Base-by-base conservation (phyloP, 2,113 vertebrate species). In the Mixornis gularis region DNA sequence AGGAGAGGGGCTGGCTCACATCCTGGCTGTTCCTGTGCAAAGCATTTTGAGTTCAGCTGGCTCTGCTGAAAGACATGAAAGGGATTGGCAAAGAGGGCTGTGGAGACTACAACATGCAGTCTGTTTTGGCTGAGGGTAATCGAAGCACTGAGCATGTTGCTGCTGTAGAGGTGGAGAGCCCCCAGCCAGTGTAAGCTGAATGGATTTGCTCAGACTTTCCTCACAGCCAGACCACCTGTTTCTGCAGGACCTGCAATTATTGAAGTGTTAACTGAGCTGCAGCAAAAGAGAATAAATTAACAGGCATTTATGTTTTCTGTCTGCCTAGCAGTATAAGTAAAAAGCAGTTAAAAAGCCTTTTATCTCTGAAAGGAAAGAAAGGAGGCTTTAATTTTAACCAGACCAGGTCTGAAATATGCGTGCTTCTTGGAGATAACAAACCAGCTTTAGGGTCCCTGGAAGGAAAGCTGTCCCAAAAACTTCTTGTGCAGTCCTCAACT, bases 351-450 rank as follows among this genome's bases (percentile, higher is more conserved):
- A 74, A 84, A 86, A 78, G 6, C 2, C n/a, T 49, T 87, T 87
- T 62, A 63, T 43, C 32, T 71, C 25, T 77, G 74, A 65, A 69
- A 64, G 30, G 24, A 63, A 92, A 21, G 38, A 70, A 65, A 43
- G 6, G 22, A 68, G 5, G 44, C 29, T 91, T 76, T 41, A 36
- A 44, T 91, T 87, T 91, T 55, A 59, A 26, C 12, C 29, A 69
- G 56, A 58, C 4, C 4, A 36, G 10, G 13, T 43, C 27, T 76
- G 41, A 89, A 76, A 58, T 0, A 1, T 79, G 6, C 0, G 0
- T 44, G 11, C 70, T 91, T 82, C 38, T 58, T 64, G 29, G 20
- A 13, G 49, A 21, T 64, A 34, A 27, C 19, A 34, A 1, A 6
- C 3, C 26, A 52, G 13, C 24, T 82, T 77, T 55, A 70, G 25